phyloP scores from a whole-genome alignment of 2,797 vertebrate species.

The Enteromius thamalakanensis region DNA sequence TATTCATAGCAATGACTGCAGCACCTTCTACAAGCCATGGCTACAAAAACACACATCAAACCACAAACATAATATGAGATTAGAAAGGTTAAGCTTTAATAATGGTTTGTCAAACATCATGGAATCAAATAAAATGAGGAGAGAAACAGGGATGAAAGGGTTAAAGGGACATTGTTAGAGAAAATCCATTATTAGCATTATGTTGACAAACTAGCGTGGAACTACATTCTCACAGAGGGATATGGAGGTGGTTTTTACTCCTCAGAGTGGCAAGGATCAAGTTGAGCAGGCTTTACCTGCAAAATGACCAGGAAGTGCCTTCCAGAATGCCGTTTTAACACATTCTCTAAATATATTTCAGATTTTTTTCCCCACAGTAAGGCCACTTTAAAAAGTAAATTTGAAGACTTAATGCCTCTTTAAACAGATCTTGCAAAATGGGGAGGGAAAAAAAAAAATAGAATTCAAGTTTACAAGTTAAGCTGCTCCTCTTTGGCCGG shows the following conservation, averaged over 20 bases:
- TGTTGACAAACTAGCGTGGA: conserved; percentile 79
- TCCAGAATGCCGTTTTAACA: conserved; percentile 74
- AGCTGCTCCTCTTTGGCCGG: conserved; percentile 78
- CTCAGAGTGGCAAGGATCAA: conserved; percentile 76
- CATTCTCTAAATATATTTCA: conserved; percentile 46
- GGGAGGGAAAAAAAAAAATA: conserved; percentile 55
- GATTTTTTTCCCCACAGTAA: conserved; percentile 78
- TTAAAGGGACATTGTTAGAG: conserved; percentile 44
- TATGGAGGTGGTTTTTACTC: conserved; percentile 57
- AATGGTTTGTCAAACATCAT: conserved; percentile 62
- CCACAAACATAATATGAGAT: conserved; percentile 58
- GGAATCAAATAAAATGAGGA: conserved; percentile 57
- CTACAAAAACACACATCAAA: conserved; percentile 29
- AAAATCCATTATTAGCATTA: conserved; percentile 23
- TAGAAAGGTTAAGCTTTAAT: conserved; percentile 71
- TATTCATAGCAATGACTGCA: background rate
- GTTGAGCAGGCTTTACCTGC: conserved; percentile 74
- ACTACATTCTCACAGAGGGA: conserved; percentile 74
- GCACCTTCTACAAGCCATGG: conserved; percentile 10
- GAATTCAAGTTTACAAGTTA: conserved; percentile 71
- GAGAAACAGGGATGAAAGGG: conserved; percentile 54
- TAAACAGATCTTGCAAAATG: conserved; percentile 75
- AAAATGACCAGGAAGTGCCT: conserved; percentile 72
- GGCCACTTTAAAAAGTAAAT: conserved; percentile 92
- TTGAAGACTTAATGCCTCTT: conserved; percentile 80